These are phyloP conservation scores for Bombus superbus DNA, from an alignment of 1,140 invertebrate genomes.

Conservation along the genomic window DNA sequence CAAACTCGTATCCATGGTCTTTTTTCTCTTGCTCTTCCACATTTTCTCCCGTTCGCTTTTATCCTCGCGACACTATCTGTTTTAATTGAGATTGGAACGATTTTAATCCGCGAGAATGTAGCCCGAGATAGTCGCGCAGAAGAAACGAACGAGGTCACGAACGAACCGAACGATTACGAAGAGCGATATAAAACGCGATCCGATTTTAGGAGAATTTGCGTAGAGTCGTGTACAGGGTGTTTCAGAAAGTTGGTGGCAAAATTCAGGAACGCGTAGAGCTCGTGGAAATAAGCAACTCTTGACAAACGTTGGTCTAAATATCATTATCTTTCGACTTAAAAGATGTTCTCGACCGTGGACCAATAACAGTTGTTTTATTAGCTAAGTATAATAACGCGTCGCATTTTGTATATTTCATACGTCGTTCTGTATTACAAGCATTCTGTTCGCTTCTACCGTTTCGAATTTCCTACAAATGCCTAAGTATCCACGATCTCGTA, in stretches of 20 bases:
- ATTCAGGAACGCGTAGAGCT: background rate
- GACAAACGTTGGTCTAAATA: background rate
- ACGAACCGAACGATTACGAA: background rate
- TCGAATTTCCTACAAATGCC: no score
- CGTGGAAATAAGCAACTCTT: background rate
- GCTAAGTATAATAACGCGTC: no score
- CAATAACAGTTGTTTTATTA: background rate
- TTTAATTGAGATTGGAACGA: slow-evolving; percentile 13
- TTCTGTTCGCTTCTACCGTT: no score
- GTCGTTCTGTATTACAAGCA: no score
- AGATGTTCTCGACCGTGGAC: background rate
- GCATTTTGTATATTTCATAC: no score
- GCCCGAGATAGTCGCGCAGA: no score
- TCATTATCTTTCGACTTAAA: background rate
- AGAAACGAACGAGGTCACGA: slow-evolving; percentile 1
- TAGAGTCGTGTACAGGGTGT: background rate
- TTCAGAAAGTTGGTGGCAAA: background rate
- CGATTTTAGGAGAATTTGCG: background rate
- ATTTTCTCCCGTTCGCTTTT: background rate
- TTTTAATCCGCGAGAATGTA: slow-evolving; percentile 8
- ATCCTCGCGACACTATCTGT: background rate
- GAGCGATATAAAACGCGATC: background rate
- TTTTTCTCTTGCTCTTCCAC: background rate
- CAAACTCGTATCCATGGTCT: background rate
- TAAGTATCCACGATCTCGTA: no score